Base-by-base conservation (phyloP, 2,888 invertebrate genomes). In the Epinotia brunnichana region DNA sequence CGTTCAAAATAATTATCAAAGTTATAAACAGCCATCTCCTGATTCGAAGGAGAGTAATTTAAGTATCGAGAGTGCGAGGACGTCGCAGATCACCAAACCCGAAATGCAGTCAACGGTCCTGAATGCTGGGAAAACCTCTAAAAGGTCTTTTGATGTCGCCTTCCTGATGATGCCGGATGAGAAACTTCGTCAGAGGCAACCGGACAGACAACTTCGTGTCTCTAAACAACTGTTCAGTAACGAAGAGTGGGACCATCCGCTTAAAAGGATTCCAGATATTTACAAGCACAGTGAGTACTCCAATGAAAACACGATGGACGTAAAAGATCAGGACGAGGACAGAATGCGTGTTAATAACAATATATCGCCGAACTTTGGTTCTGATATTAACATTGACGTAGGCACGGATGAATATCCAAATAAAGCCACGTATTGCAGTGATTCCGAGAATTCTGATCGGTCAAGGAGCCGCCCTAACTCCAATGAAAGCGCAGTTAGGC, bases 91-190 rank as follows among this genome's bases (percentile, higher is more conserved):
- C 77, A 79, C 80, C 41, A 91, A 91, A 79, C 76, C 85, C 35
- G 91, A 91, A 51, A 87, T 90, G 87, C 90, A 90, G 76, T 84
- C 90, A 41, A 87, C 89, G 10, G 83, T 86, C 57, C 70, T 90
- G 17, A 89, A 85, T 82, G 81, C 85, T 76, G 84, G 80, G 0
- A 88, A 94, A 89, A 82, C 94, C 87, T 77, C 93, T 78, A 98
- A 98, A 82, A 93, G 98, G 17, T 96, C 97, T 0, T 98, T 98
- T 84, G 98, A 98, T 85, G 98, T 98, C 11, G 98, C 98, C 0
- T 98, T 98, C 81, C 90, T 98, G 35, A 97, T 98, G 94, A 96
- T 97, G 87, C 97, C 97, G 1, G 97, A 97, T 84, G 97, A 97
- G 75, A 96, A 96, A 81, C 88, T 96, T 61, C 95, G 96, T 68